Base-by-base conservation (phyloP, 2,888 invertebrate genomes). In the Lucinisca nassula region DNA sequence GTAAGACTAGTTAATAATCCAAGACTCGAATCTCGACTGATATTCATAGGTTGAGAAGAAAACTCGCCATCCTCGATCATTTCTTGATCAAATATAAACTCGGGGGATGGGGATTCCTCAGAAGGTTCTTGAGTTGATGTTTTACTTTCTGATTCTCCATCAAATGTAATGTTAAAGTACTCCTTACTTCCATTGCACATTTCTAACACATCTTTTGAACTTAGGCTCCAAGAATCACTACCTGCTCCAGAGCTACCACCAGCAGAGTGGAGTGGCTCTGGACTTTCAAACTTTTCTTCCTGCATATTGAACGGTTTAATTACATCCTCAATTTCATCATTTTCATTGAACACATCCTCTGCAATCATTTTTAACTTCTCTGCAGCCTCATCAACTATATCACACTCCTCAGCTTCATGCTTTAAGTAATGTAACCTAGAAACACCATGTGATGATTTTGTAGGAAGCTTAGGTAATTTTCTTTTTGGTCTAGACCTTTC, bases 111-210 rank as follows among this genome's bases (percentile, higher is more conserved):
- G 0, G 87, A 87, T 78, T 90, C 90, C 55, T 90, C 86, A 30
- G 89, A 86, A n/a, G 89, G 85, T 58, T 84, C 86, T 55, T 86
- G 78, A 55, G 87, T 89, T n/a, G 89, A 87, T 21, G 82, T 77
- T 78, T 89, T 90, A 45, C 90, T 88, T 45, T 90, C 90, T 21
- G 88, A 85, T 32, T 83, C 77, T 12, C 90, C 85, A 82, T 91
- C 88, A 88, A 92, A 92, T 30, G 94, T 93, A 32, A 90, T 90
- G 78, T 92, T 92, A 58, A 93, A 78, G 84, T 90, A 87, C 17
- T 75, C 61, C 55, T 91, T 89, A 73, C 88, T 86, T 37, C 86
- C 88, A 30, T 85, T 83, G 72, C 82, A 82, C 88, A 88, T 88
- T 24, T 87, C 84, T 40, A 87, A 45, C 51, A 85, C 87, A 51